A percentile compares a stretch with the other conserved stretches of the same genome.
These are phyloP conservation scores for Pomatostomus ruficeps DNA, from an alignment of 2,113 vertebrate species.

Conservation along the genomic window DNA sequence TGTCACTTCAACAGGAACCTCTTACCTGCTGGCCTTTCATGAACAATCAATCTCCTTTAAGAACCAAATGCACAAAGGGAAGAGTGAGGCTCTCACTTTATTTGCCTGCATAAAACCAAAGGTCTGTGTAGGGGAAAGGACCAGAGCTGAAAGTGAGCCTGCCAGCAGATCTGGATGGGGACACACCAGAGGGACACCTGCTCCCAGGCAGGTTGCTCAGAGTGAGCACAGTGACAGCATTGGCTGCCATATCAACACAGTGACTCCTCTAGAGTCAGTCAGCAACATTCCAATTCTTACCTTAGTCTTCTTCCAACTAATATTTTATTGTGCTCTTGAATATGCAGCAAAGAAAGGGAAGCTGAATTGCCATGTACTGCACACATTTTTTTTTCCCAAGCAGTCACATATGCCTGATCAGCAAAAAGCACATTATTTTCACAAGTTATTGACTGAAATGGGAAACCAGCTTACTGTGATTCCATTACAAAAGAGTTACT, in stretches of 20 bases:
- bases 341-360: conserved; percentile 30
- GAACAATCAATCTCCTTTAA: neutral
- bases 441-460: conserved; percentile 56
- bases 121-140: neutral
- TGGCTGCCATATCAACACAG: fast-evolving
- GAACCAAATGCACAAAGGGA: neutral
- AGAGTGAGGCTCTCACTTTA: neutral
- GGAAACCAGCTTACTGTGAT: conserved; percentile 12
- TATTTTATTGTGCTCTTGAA: conserved; percentile 22
- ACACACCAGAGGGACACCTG: neutral
- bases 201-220: neutral
- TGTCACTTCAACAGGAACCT: neutral
- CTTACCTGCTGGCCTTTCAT: neutral
- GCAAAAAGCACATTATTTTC: conserved; percentile 55
- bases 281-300: neutral
- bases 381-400: neutral
- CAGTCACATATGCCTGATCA: conserved; percentile 44
- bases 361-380: neutral
- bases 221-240: neutral
- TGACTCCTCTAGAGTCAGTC: neutral
- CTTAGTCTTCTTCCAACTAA: neutral
- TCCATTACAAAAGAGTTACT: conserved; percentile 56
- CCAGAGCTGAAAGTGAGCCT: neutral
- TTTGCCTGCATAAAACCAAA: neutral
- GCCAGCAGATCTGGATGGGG: neutral